Percentiles rank a stretch among this genome's conserved stretches.
Conservation (phyloP, 1,140 invertebrate genomes). For the Globodera ellingtonae region DNA sequence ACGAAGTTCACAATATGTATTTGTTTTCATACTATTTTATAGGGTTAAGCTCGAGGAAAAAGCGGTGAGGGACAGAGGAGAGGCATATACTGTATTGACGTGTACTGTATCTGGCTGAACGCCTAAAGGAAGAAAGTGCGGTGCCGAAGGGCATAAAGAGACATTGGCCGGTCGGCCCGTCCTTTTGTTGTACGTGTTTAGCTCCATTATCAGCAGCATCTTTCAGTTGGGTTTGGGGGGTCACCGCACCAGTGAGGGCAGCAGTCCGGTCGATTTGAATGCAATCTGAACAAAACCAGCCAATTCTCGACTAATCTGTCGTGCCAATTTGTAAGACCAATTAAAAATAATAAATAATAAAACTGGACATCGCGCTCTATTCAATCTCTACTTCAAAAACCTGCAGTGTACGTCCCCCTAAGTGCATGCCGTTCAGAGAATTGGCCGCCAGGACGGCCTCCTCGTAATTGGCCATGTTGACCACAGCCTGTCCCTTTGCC, state of each 20-base stretch:
- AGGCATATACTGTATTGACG: no score
- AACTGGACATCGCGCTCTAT: background rate
- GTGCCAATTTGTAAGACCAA: background rate
- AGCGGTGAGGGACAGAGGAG: no score
- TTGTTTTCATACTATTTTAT: no score
- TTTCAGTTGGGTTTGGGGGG: background rate
- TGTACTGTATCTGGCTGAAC: background rate
- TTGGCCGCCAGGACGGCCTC: slow-evolving; percentile 95
- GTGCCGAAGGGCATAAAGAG: background rate
- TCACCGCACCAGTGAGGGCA: background rate
- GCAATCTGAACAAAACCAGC: background rate
- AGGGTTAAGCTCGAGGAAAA: no score
- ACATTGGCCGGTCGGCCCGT: background rate
- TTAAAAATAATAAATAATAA: background rate
- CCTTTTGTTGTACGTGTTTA: background rate
- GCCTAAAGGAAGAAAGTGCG: background rate
- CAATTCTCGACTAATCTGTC: background rate
- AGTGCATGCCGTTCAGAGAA: slow-evolving; percentile 92
- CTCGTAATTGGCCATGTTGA: slow-evolving; percentile 99
- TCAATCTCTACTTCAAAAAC: slow-evolving; percentile 68
- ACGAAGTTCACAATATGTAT: no score
- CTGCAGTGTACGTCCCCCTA: slow-evolving; percentile 94
- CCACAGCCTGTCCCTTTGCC: slow-evolving; percentile 99
- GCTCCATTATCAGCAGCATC: background rate
- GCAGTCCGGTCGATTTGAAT: background rate